These are phyloP conservation scores for Porites australiensis DNA, from an alignment of 64 coral and sea anemone species.

Conservation along the genomic window DNA sequence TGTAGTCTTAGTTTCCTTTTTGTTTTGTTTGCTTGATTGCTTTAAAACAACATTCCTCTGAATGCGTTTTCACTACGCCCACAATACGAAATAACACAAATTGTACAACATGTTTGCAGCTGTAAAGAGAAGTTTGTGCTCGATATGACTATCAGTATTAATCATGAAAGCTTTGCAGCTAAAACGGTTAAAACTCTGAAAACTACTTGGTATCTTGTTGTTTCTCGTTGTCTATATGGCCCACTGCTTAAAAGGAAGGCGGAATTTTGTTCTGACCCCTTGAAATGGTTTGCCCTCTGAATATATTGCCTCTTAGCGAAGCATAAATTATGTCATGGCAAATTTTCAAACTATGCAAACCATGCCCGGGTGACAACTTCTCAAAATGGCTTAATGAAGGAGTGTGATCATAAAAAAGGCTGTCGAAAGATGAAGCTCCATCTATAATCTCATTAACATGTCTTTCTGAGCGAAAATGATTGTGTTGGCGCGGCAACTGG, in stretches of 20 bases:
- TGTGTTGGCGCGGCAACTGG: background rate
- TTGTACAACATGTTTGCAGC: background rate
- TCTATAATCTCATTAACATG: background rate
- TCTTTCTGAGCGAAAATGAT: background rate
- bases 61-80: slow-evolving; percentile 1
- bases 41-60: slow-evolving; percentile 8
- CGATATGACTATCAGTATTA: too few species aligned
- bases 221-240: background rate
- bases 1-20: background rate
- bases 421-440: background rate
- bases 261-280: slow-evolving; percentile 31
- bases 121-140: background rate
- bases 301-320: background rate
- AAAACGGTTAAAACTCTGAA: too few species aligned
- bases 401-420: background rate
- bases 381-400: background rate
- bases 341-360: background rate
- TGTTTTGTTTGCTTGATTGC: background rate
- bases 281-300: background rate
- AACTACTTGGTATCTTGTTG: background rate
- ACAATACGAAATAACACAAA: background rate
- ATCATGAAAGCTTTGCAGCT: too few species aligned
- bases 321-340: background rate
- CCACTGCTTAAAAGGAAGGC: slow-evolving; percentile 1
- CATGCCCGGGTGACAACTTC: background rate